These are phyloP conservation scores for Anguilla obscura DNA, from an alignment of 2,797 vertebrate genomes.

Conservation along the genomic window DNA sequence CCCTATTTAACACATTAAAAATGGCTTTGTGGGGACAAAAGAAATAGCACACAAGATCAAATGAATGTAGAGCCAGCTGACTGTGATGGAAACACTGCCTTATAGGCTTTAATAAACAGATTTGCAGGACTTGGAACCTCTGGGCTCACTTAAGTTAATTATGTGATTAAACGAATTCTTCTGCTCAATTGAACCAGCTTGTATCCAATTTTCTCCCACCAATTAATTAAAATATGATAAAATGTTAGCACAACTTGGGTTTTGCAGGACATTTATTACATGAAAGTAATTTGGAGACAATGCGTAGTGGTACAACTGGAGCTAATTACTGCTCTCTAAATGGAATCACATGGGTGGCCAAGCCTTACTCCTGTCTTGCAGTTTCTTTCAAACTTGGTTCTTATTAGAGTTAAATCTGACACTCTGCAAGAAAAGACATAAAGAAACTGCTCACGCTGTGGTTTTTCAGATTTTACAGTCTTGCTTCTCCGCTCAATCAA, in stretches of 20 bases:
- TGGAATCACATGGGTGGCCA: slow-evolving; percentile 45
- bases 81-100: slow-evolving; percentile 32
- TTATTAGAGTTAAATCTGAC: slow-evolving; percentile 29
- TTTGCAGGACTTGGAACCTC: slow-evolving; percentile 36
- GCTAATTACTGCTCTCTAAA: slow-evolving; percentile 40
- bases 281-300: slow-evolving; percentile 46
- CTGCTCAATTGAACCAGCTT: slow-evolving; percentile 41
- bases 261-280: slow-evolving; percentile 48
- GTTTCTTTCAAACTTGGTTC: slow-evolving; percentile 25
- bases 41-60: slow-evolving; percentile 29
- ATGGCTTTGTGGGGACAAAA: slow-evolving; percentile 27
- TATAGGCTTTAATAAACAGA: slow-evolving; percentile 40
- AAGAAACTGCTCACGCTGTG: background rate
- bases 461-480: slow-evolving; percentile 16
- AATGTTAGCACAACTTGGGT: slow-evolving; percentile 37
- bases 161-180: slow-evolving; percentile 42
- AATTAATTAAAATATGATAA: slow-evolving; percentile 43
- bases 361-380: slow-evolving; percentile 27
- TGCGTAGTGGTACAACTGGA: slow-evolving; percentile 42
- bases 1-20: slow-evolving; percentile 23
- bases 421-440: slow-evolving; percentile 27
- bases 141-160: slow-evolving; percentile 44
- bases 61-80: slow-evolving; percentile 23
- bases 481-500: slow-evolving; percentile 6
- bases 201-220: slow-evolving; percentile 41